These are phyloP conservation scores for Sandelia bainsii DNA, from an alignment of 2,797 vertebrate species.

Conservation along the genomic window DNA sequence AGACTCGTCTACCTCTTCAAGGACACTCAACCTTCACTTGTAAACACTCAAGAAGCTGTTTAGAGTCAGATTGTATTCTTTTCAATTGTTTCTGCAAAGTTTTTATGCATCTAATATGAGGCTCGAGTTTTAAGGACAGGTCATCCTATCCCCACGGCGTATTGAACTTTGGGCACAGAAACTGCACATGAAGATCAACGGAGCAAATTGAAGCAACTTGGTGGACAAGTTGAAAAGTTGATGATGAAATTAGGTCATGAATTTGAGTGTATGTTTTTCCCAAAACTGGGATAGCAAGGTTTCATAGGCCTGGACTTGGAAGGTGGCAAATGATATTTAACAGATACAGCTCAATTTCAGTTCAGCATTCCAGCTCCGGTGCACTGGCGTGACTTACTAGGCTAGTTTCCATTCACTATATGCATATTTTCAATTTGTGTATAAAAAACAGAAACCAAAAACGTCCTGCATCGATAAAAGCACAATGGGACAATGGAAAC, in stretches of 20 bases:
- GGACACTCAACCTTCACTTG: constrained; percentile 38
- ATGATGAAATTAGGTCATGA: not conserved
- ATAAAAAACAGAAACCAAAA: too few species aligned
- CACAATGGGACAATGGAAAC: too few species aligned
- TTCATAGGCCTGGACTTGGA: not conserved
- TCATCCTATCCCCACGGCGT: not conserved
- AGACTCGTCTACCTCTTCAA: constrained; percentile 51
- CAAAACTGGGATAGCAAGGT: not conserved
- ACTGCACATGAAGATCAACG: too few species aligned
- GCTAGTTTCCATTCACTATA: too few species aligned
- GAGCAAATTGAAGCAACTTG: too few species aligned
- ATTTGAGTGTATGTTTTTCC: not conserved
- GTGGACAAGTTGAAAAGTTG: not conserved
- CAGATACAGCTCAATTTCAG: not conserved
- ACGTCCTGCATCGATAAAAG: too few species aligned
- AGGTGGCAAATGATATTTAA: not conserved
- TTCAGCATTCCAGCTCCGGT: not conserved
- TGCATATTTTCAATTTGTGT: too few species aligned
- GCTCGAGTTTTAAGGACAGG: not conserved
- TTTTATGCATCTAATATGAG: not conserved
- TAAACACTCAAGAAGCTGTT: constrained; percentile 40
- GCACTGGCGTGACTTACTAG: too few species aligned
- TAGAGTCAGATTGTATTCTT: not conserved
- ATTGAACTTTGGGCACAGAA: not conserved
- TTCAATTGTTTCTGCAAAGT: not conserved